Evolutionary conservation across 2,797 vertebrate species (phyloP), one percentile per base, ranked within the genome.

Genomic region (Chrosomus eos): DNA sequence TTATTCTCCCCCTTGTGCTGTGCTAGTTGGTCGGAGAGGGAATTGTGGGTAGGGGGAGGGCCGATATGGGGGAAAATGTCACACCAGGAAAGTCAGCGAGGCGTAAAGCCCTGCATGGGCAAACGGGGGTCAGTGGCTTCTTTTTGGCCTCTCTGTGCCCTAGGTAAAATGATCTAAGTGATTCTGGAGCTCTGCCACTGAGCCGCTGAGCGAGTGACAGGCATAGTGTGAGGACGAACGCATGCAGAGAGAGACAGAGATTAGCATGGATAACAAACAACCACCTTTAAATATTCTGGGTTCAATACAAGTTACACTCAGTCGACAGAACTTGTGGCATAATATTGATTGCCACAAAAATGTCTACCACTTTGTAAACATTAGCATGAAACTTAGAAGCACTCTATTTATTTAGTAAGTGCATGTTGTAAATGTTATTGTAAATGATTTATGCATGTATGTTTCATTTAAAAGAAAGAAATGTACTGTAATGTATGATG

Each of bases 141-240:
- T 93, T 90, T 93, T 91, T 95, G 92, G 92, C 94, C 91, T 87
- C 92, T 93, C 87, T 90, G 90, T 91, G 91, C 92, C 94, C 93
- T 92, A 92, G 94, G 95, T 95, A 95, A 96, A 96, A 96, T 93
- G 94, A 97, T 96, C 95, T 96, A 96, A 97, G 96, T 95, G 94
- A 93, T 95, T 95, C 94, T 95, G 94, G 94, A 95, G 91, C 93
- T 55, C 87, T 93, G 94, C 94, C 95, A 96, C 84, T 7, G 92
- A 94, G 93, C 91, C 45, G 93, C 90, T 93, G 89, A 86, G 81
- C 55, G 48, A 86, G 72, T 68, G 28, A 84, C 26, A 67, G 73
- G 45, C 67, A 53, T 90, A 88, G 91, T 75, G 83, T 89, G 87
- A 85, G 89, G 91, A 86, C 81, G 74, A 91, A 88, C 81, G 72